A percentile compares a stretch with the other conserved stretches of the same genome.
These are phyloP conservation scores for Onychomys torridus DNA, from an alignment of 2,797 vertebrate genomes.

Conservation along the genomic window DNA sequence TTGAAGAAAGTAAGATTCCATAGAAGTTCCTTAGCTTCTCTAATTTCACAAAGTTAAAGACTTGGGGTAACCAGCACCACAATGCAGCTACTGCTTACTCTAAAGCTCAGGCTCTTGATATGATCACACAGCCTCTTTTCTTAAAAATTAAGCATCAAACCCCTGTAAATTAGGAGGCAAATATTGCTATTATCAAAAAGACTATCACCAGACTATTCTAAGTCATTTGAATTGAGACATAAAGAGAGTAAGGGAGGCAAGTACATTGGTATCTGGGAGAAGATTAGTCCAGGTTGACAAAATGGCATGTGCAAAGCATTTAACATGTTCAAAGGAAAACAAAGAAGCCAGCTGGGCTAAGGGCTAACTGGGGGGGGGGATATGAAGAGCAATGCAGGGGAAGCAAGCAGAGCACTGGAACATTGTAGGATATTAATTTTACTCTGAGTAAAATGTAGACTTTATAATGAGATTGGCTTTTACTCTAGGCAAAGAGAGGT, in stretches of 20 bases:
- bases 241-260: not conserved
- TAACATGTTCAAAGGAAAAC: not conserved
- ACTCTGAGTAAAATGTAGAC: conserved; percentile 5
- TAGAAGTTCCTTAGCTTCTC: not conserved
- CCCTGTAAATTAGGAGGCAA: not conserved
- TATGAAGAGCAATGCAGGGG: not conserved
- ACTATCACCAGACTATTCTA: not conserved
- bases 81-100: not conserved
- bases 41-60: conserved; percentile 43
- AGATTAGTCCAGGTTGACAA: not conserved
- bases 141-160: not conserved
- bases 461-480: conserved; percentile 56
- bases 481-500: not conserved
- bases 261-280: not conserved
- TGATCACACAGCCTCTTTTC: not conserved
- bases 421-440: conserved; percentile 28
- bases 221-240: conserved; percentile 7
- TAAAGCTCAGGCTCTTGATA: not conserved
- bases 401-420: not conserved
- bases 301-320: not conserved
- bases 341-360: not conserved
- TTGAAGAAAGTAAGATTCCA: not conserved
- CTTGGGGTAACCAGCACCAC: not conserved
- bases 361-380: not conserved
- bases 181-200: not conserved